A percentile compares a stretch with the other conserved stretches of the same genome.
Conservation (phyloP, 1,140 invertebrate species). For the Drosophila seguyi region DNA sequence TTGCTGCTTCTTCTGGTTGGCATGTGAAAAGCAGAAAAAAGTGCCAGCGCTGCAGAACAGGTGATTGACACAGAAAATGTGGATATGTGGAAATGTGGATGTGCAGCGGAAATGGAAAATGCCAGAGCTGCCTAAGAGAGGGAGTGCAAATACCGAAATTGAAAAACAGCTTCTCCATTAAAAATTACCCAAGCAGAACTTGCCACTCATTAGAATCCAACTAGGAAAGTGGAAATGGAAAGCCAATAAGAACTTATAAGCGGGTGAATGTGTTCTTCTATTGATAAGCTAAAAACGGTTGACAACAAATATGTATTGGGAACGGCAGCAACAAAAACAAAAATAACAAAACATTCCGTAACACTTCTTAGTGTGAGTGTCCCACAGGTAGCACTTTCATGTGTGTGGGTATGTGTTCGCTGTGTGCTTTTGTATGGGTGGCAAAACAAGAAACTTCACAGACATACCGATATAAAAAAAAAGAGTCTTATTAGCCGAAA, state of each 20-base stretch:
- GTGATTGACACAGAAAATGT: slow-evolving; percentile 75
- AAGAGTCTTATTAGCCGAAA: slow-evolving; percentile 66
- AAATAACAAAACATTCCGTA: slow-evolving; percentile 57
- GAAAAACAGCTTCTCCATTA: slow-evolving; percentile 36
- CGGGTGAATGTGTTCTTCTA: slow-evolving; percentile 29
- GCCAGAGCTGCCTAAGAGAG: slow-evolving; percentile 12
- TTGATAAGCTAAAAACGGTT: slow-evolving; percentile 73
- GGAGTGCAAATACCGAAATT: slow-evolving; percentile 3
- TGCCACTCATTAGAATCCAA: slow-evolving; percentile 27
- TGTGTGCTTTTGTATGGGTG: slow-evolving; percentile 34
- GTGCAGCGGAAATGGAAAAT: slow-evolving; percentile 61
- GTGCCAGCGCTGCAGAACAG: slow-evolving; percentile 67
- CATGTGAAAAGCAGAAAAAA: slow-evolving; percentile 37
- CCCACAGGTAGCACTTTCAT: slow-evolving; percentile 8
- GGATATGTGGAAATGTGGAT: slow-evolving; percentile 20
- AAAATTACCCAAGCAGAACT: slow-evolving; percentile 30
- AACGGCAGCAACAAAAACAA: slow-evolving; percentile 57
- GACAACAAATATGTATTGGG: slow-evolving; percentile 77
- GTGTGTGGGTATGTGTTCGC: slow-evolving; percentile 24
- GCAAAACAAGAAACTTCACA: slow-evolving; percentile 74
- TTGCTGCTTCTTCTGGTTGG: slow-evolving; percentile 39
- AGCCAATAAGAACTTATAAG: slow-evolving; percentile 26
- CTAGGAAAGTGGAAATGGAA: slow-evolving; percentile 4
- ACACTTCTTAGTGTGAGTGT: slow-evolving; percentile 31
- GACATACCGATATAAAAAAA: slow-evolving; percentile 57